Conservation (phyloP, 1,140 invertebrate species). For the Camponotus pennsylvanicus region DNA sequence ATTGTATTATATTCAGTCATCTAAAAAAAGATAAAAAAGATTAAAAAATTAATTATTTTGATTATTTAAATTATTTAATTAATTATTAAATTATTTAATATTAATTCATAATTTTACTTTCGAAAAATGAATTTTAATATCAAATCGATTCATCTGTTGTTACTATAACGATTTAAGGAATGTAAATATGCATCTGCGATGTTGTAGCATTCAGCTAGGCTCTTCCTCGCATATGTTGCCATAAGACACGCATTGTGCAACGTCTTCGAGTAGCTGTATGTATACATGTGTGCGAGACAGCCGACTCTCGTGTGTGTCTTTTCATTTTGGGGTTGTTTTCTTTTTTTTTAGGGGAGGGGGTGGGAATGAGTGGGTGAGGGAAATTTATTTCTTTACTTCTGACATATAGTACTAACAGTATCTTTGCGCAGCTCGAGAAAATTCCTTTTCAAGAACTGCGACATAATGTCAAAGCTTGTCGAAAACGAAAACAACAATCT, state of each 20-base stretch:
- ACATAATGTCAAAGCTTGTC: conserved; percentile 27
- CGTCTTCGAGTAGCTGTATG: conserved; percentile 18
- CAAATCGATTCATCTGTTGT: not conserved
- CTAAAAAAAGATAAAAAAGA: not conserved
- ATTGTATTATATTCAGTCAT: not conserved
- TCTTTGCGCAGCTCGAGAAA: conserved; percentile 24
- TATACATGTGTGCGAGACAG: conserved; percentile 4
- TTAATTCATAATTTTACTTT: not conserved
- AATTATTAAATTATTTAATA: no score
- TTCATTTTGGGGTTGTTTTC: conserved; percentile 58
- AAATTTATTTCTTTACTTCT: conserved; percentile 71
- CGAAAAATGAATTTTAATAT: not conserved
- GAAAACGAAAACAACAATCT: conserved; percentile 10
- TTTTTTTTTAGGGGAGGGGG: conserved; percentile 37
- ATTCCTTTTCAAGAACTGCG: conserved; percentile 12
- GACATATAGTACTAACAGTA: conserved; percentile 66
- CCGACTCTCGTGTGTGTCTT: conserved; percentile 68
- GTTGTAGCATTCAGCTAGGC: not conserved
- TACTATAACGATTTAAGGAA: conserved; percentile 10
- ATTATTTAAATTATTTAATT: not conserved
- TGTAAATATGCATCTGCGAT: conserved; percentile 25
- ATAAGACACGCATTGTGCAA: not conserved
- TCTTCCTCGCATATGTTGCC: conserved; percentile 11
- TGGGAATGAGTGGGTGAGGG: not conserved
- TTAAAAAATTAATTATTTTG: not conserved